Conservation (phyloP, 1,140 invertebrate species). For the Ylistrum balloti region DNA sequence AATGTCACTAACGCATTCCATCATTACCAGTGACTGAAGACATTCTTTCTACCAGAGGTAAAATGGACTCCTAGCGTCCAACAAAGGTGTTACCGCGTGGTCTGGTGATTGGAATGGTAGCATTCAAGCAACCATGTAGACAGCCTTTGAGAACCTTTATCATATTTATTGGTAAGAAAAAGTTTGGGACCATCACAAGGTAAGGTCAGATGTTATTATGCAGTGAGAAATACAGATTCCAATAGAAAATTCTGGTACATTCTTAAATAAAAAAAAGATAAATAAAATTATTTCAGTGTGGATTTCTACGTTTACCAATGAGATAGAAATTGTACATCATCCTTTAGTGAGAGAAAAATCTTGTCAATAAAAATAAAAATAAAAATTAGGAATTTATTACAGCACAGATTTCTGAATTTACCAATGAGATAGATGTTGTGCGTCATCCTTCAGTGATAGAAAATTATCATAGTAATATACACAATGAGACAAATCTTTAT, state of each 20-base stretch:
- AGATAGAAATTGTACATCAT: background rate
- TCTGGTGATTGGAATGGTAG: background rate
- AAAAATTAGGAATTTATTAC: too few species aligned
- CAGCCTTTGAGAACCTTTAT: background rate
- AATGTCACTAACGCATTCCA: background rate
- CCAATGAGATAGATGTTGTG: too few species aligned
- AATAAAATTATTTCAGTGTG: background rate
- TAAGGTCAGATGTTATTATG: background rate
- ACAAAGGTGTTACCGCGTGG: constrained; percentile 25
- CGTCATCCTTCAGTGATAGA: too few species aligned
- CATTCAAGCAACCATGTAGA: background rate
- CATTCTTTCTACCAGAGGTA: background rate
- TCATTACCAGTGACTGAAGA: background rate
- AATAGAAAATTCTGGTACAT: constrained; percentile 5
- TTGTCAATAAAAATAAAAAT: too few species aligned
- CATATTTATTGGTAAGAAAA: background rate
- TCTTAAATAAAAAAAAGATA: too few species aligned
- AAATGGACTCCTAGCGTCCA: background rate
- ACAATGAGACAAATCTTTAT: too few species aligned
- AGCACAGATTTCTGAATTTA: too few species aligned
- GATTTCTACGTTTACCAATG: background rate
- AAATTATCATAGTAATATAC: too few species aligned
- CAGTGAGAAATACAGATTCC: background rate
- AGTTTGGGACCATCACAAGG: background rate
- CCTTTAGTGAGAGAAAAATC: too few species aligned